Base-by-base conservation (phyloP, 2,888 invertebrate genomes). In the Rhimphoctona megacephalus region DNA sequence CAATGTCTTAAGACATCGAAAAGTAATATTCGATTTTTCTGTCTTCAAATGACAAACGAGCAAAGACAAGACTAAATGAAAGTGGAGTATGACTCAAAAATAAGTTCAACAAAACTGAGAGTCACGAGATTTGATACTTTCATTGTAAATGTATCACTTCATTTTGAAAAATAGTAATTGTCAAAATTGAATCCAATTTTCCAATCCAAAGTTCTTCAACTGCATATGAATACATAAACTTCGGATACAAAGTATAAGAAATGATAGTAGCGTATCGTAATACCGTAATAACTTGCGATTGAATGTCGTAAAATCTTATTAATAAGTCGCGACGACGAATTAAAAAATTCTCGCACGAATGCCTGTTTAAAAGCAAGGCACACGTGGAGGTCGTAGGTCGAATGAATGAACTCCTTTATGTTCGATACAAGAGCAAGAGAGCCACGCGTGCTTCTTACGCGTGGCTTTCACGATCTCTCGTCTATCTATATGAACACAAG, bases 341-440 rank as follows among this genome's bases (percentile, higher is more conserved):
- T 39, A 77, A 81, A 81, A 66, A 83, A 83, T 77, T 66, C 61
- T 74, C 61, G 69, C 52, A 72, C 57, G 67, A 61, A 77, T 80
- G 52, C 46, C 43, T 36, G 8, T 66, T 43, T 43, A 39, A 49
- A 61, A 73, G 17, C 36, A 54, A 80, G 64, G 52, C 64, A 77
- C 79, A 83, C 83, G 85, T 83, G 81, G 80, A 83, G 83, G 72
- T 83, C 69, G 80, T 67, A 77, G 72, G 52, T 73, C 73, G 72
- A 81, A 86, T 86, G 86, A 86, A 86, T 83, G 81, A 83, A 67
- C 77, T 81, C 52, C 77, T 86, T 86, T 83, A 81, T 86, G 69
- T 80, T 82, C 85, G 8, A 39, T 46, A 33, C 17, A 22, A n/a
- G 49, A 74, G 69, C 72, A 72, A 54, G 14, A 49, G 57, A 76